Conservation (phyloP, 1,140 invertebrate species). For the Ceratina australensis region DNA sequence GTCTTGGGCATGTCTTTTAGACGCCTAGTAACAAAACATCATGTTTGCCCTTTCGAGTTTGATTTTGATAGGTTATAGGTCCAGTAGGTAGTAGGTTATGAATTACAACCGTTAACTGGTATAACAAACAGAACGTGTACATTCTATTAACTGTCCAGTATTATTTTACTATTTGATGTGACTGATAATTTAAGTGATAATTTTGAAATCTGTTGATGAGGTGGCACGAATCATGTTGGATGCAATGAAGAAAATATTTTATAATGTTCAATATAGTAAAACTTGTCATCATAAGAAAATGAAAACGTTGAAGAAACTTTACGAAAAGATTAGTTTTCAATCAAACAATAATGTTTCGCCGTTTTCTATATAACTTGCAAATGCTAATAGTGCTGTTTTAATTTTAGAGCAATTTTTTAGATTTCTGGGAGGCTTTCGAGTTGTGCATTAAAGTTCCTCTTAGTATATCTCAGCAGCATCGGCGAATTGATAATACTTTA, state of each 20-base stretch:
- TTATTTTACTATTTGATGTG: too few species aligned
- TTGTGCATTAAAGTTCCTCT: slow-evolving; percentile 67
- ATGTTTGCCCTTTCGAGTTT: too few species aligned
- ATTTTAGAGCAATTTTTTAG: slow-evolving; percentile 65
- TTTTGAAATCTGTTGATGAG: too few species aligned
- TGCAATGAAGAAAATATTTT: slow-evolving; percentile 77
- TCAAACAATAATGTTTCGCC: slow-evolving; percentile 14
- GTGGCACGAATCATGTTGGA: slow-evolving; percentile 16
- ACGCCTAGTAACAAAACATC: too few species aligned
- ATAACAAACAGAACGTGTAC: too few species aligned
- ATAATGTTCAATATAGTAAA: slow-evolving; percentile 82
- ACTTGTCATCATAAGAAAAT: slow-evolving; percentile 82
- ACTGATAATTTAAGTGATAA: background rate
- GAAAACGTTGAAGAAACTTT: slow-evolving; percentile 82
- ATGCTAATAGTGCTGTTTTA: background rate
- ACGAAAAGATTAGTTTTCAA: slow-evolving; percentile 78
- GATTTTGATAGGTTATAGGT: too few species aligned
- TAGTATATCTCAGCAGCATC: slow-evolving; percentile 69
- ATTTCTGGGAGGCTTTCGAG: slow-evolving; percentile 67
- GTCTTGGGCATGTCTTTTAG: too few species aligned
- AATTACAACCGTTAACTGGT: too few species aligned
- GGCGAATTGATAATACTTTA: slow-evolving; percentile 79
- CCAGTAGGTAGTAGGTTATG: too few species aligned
- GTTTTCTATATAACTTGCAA: background rate
- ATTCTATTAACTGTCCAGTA: too few species aligned